phyloP scores from a whole-genome alignment of 1,140 invertebrate genomes.

The Hyles vespertilio region DNA sequence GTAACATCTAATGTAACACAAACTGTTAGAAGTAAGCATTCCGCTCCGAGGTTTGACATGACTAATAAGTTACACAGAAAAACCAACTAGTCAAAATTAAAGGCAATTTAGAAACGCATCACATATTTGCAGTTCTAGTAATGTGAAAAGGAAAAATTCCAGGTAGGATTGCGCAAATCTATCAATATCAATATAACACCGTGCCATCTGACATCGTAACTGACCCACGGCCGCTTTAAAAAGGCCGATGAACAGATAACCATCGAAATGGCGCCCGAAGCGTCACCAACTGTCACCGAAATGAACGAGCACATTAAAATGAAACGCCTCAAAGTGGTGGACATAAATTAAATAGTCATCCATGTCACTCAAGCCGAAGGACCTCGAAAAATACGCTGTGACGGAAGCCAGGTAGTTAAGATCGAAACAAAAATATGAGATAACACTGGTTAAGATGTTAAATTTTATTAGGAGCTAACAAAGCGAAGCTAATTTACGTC shows the following conservation, averaged over 20 bases:
- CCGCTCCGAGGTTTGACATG: neutral
- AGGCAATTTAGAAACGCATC: too few relatives aligned
- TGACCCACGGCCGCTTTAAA: conserved; percentile 27
- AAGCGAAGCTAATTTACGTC: conserved; percentile 63
- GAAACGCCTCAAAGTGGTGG: conserved; percentile 50
- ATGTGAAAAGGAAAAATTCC: too few relatives aligned
- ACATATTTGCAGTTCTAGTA: too few relatives aligned
- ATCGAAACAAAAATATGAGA: conserved; percentile 68
- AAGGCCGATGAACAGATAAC: conserved; percentile 49
- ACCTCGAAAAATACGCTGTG: conserved; percentile 51
- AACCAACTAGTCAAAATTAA: too few relatives aligned
- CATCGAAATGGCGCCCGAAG: conserved; percentile 65
- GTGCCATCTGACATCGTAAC: conserved; percentile 14
- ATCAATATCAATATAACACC: conserved; percentile 3
- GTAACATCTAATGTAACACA: conserved; percentile 1
- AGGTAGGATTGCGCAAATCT: too few relatives aligned
- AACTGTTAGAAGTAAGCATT: neutral
- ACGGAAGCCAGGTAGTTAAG: conserved; percentile 72
- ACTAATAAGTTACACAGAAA: neutral
- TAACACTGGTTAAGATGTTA: conserved; percentile 68
- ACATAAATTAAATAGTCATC: conserved; percentile 70
- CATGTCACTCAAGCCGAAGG: conserved; percentile 61
- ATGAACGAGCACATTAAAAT: conserved; percentile 62
- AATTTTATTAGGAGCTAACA: conserved; percentile 67
- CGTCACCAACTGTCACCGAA: conserved; percentile 60